These are phyloP conservation scores for Trichosurus vulpecula DNA, from an alignment of 2,797 vertebrate species.

Conservation along the genomic window DNA sequence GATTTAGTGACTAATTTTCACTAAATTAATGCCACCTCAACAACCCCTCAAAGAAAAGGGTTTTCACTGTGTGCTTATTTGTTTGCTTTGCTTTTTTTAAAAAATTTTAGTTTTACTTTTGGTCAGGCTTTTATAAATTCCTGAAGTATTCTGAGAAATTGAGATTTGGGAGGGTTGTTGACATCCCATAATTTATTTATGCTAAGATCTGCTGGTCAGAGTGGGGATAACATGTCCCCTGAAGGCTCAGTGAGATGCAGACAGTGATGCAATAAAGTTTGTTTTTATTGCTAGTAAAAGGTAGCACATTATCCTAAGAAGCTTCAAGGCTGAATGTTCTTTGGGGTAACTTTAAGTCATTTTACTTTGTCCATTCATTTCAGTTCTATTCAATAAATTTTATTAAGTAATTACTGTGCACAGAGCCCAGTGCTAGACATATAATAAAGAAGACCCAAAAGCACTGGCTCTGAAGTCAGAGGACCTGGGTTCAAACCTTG, in stretches of 20 bases:
- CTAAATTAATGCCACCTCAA: constrained; percentile 34
- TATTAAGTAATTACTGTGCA: background rate
- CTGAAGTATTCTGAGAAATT: constrained; percentile 22
- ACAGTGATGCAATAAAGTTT: constrained; percentile 20
- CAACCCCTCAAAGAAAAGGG: constrained; percentile 42
- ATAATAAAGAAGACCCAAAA: background rate
- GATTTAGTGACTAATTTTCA: background rate
- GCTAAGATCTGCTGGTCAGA: constrained; percentile 5
- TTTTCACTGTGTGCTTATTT: background rate
- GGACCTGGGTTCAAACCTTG: background rate
- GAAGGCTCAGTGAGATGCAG: background rate
- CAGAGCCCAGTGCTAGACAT: background rate
- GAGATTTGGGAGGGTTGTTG: constrained; percentile 3
- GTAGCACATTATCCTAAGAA: background rate
- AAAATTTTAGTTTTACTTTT: constrained; percentile 20
- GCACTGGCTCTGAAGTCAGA: background rate
- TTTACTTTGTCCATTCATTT: background rate
- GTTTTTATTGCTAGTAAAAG: constrained; percentile 29
- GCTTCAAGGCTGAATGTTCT: background rate
- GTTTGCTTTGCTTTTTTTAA: constrained; percentile 19
- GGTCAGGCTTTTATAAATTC: constrained; percentile 23
- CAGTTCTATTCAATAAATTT: background rate
- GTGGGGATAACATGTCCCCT: background rate
- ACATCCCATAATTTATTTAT: constrained; percentile 38
- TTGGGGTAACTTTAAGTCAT: background rate